Percentiles rank a stretch among this genome's conserved stretches.
Evolutionary conservation across 1,140 invertebrate species (phyloP).

Genomic region (Drosophila kepulauana): DNA sequence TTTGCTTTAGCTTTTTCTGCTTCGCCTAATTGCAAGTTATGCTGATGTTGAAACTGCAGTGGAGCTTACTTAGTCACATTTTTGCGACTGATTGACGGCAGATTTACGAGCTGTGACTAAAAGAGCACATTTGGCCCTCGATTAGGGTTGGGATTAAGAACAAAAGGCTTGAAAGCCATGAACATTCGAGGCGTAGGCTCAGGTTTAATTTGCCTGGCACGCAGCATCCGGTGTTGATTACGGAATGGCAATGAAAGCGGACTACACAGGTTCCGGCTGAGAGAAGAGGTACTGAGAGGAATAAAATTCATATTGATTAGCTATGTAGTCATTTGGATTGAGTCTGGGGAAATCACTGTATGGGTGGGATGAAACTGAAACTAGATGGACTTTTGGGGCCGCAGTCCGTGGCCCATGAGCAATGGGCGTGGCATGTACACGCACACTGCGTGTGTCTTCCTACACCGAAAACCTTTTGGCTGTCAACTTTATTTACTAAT

Average conservation of each 20-base stretch:
- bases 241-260: slow-evolving; percentile 37
- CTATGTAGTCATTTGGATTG: slow-evolving; percentile 26
- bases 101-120: slow-evolving; percentile 43
- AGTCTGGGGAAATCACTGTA: slow-evolving; percentile 71
- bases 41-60: slow-evolving; percentile 33
- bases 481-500: slow-evolving; percentile 82
- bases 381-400: not conserved
- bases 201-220: slow-evolving; percentile 72
- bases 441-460: slow-evolving; percentile 20
- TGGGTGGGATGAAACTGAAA: slow-evolving; percentile 11
- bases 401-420: not conserved
- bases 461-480: slow-evolving; percentile 52
- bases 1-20: slow-evolving; percentile 39
- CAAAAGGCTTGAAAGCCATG: slow-evolving; percentile 52
- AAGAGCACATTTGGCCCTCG: slow-evolving; percentile 54
- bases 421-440: slow-evolving; percentile 38
- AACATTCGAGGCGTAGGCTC: slow-evolving; percentile 25
- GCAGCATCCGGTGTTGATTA: slow-evolving; percentile 79
- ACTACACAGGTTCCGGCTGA: slow-evolving; percentile 16
- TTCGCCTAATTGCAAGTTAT: slow-evolving; percentile 65
- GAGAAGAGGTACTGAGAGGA: slow-evolving; percentile 29
- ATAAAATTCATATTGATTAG: slow-evolving; percentile 78
- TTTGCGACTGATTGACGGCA: slow-evolving; percentile 60
- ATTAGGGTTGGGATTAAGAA: slow-evolving; percentile 18
- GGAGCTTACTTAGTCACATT: slow-evolving; percentile 44